Percentiles rank a stretch among this genome's conserved stretches.
Evolutionary conservation across 1,140 invertebrate genomes (phyloP).

Genomic region (Wasmannia auropunctata): DNA sequence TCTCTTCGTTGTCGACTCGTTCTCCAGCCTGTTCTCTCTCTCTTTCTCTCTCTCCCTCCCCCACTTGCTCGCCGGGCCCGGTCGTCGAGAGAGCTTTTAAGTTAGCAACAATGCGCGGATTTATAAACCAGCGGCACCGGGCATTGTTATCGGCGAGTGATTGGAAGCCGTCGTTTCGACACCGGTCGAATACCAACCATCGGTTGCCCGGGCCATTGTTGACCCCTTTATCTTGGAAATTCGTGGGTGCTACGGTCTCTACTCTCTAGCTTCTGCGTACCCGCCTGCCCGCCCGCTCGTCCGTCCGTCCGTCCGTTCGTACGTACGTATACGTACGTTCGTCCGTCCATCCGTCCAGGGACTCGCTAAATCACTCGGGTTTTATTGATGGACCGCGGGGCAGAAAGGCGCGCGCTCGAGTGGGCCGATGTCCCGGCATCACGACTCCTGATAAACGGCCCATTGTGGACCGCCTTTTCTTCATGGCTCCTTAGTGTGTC

Average conservation of each 20-base stretch:
- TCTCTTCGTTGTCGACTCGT: not conserved
- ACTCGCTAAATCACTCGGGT: slow-evolving; percentile 78
- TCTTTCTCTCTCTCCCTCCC: not conserved
- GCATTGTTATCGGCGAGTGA: slow-evolving; percentile 81
- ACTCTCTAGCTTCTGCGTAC: slow-evolving; percentile 57
- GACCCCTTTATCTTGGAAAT: slow-evolving; percentile 81
- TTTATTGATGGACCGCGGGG: slow-evolving; percentile 79
- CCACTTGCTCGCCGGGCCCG: not conserved
- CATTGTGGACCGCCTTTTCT: slow-evolving; percentile 77
- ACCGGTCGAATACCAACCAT: slow-evolving; percentile 81
- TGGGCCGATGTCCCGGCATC: slow-evolving; percentile 55
- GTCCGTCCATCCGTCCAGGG: slow-evolving; percentile 42
- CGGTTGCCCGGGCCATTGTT: slow-evolving; percentile 77
- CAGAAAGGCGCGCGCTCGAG: slow-evolving; percentile 56
- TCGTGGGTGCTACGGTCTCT: slow-evolving; percentile 62
- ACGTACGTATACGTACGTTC: not conserved
- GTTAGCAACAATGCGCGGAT: slow-evolving; percentile 82
- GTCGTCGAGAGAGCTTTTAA: slow-evolving; percentile 77
- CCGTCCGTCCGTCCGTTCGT: not conserved
- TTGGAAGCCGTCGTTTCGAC: slow-evolving; percentile 79
- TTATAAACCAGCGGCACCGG: slow-evolving; percentile 78
- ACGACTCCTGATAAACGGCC: slow-evolving; percentile 77
- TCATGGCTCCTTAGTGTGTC: slow-evolving; percentile 64
- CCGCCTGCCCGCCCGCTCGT: slow-evolving; percentile 16
- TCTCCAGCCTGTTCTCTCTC: not conserved